Evolutionary conservation across 2,888 invertebrate species (phyloP).

Genomic region (Cordylochernes scorpioides): DNA sequence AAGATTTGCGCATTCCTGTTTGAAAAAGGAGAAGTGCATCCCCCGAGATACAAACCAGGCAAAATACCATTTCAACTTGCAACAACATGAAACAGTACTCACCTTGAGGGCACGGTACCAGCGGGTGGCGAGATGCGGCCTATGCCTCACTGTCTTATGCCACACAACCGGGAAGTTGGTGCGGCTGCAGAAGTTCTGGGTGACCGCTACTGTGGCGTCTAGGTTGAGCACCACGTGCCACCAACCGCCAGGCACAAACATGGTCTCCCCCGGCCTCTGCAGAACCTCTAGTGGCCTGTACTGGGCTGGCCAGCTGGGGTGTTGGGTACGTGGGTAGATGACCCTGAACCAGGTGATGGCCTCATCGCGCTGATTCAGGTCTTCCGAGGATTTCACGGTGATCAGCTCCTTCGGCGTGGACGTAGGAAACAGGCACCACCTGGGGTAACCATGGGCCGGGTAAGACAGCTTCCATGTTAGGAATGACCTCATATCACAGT

Average conservation of each 20-base stretch:
- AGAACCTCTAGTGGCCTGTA: conserved; percentile 77
- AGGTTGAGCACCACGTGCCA: conserved; percentile 98
- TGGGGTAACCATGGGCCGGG: conserved; percentile 16
- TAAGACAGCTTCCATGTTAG: neutral
- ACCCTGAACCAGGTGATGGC: conserved; percentile 92
- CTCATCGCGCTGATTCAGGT: conserved; percentile 92
- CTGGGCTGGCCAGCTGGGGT: conserved; percentile 64
- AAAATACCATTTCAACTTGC: too few relatives aligned
- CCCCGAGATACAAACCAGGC: too few relatives aligned
- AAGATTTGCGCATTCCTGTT: too few relatives aligned
- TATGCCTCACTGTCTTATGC: conserved; percentile 84
- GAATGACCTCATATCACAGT: neutral
- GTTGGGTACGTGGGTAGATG: conserved; percentile 74
- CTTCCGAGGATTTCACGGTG: conserved; percentile 68
- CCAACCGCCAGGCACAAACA: conserved; percentile 96
- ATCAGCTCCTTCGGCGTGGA: conserved; percentile 78
- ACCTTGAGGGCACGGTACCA: conserved; percentile 39
- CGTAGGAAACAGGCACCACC: conserved; percentile 96
- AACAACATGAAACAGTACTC: too few relatives aligned
- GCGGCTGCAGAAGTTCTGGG: conserved; percentile 85
- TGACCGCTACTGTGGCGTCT: conserved; percentile 83
- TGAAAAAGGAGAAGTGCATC: too few relatives aligned
- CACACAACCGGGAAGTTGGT: conserved; percentile 92
- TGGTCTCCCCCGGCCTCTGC: conserved; percentile 84
- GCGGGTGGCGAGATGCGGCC: conserved; percentile 80